phyloP scores from a whole-genome alignment of 2,113 vertebrate genomes.

The Hirundichthys speculiger region DNA sequence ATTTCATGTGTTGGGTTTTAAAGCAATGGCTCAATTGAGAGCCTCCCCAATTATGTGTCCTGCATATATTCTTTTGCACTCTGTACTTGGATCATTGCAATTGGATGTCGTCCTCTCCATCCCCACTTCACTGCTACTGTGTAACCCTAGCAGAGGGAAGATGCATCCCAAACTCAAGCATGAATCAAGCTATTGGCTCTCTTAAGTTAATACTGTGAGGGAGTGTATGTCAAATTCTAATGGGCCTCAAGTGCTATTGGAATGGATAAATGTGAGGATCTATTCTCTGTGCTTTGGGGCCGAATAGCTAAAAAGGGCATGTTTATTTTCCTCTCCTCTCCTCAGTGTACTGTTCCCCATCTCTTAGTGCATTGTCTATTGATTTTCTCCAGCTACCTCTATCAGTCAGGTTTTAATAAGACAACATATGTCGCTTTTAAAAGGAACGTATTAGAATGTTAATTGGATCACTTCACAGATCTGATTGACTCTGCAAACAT shows the following conservation, averaged over 20 bases:
- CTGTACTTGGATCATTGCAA: constrained; percentile 1
- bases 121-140: constrained; percentile 19
- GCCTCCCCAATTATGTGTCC: neutral
- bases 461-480: constrained; percentile 58
- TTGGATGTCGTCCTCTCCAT: constrained; percentile 5
- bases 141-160: constrained; percentile 7
- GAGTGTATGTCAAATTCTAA: constrained; percentile 79
- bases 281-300: constrained; percentile 52
- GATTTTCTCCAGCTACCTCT: constrained; percentile 68
- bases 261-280: constrained; percentile 71
- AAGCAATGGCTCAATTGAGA: neutral
- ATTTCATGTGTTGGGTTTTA: neutral
- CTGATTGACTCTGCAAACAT: constrained; percentile 13
- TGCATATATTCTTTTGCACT: neutral
- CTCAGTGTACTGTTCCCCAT: constrained; percentile 54
- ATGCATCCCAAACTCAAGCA: constrained; percentile 8
- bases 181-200: constrained; percentile 57
- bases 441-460: constrained; percentile 76
- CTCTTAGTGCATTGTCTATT: constrained; percentile 65
- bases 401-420: constrained; percentile 79
- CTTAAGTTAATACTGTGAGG: constrained; percentile 59
- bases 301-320: constrained; percentile 69
- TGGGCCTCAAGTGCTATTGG: constrained; percentile 59
- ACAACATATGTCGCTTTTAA: constrained; percentile 71
- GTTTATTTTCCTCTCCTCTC: constrained; percentile 67